Evolutionary conservation across 2,113 vertebrate species (phyloP), one percentile per base, ranked within the genome.

Genomic region (Collichthys lucidus): DNA sequence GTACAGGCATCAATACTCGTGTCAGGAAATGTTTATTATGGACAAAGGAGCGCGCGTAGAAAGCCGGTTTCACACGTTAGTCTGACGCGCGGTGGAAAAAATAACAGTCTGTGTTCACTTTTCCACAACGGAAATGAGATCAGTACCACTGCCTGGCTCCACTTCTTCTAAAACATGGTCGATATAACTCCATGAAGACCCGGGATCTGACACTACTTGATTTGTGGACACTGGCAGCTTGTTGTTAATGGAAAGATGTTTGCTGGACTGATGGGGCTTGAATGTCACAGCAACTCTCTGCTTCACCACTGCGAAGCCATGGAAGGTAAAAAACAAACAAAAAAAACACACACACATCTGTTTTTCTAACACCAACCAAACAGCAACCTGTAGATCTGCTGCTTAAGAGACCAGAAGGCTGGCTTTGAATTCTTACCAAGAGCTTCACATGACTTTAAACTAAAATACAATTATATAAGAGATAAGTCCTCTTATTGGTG

Each of bases 61-160:
- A 82, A 84, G 77, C 83, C 80, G 78, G 65, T 42, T 86, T 82
- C 49, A 56, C 26, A 11, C 40, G 60, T 79, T 62, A 12, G 55
- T 61, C 56, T 22, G 1, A 62, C 69, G 26, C 35, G 24, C n/a
- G 59, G 4, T 5, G 47, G 14, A 16, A 11, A 69, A 72, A 69
- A 61, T 1, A 80, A 40, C 64, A 84, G 66, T 15, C 71, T 22
- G 77, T 68, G 71, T 62, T 85, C 52, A 74, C 62, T 91, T 91
- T 89, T 93, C 88, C 86, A 76, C 46, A 91, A 77, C 93, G 93
- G 92, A 94, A 94, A 91, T 93, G 91, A 92, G 86, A 68, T 89
- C 91, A 91, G 82, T 46, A 49, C 53, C 60, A 24, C 4, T 17
- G 57, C 46, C 56, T 79, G 87, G 60, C 73, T 84, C 56, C 64